These are phyloP conservation scores for Lytechinus variegatus DNA, from an alignment of 35 echinoderm and acorn worm genomes.

Conservation along the genomic window DNA sequence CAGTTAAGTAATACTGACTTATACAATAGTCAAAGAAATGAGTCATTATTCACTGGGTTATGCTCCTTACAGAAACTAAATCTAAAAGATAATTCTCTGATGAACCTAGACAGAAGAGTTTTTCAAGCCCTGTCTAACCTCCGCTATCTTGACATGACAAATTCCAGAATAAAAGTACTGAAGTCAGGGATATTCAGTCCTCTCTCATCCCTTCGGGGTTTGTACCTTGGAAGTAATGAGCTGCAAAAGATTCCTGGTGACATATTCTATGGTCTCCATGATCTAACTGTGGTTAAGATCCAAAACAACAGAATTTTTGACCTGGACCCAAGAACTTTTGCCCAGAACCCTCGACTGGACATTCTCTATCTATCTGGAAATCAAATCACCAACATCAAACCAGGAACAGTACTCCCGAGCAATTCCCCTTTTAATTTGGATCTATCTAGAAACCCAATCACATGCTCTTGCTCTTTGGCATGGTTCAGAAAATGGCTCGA, in stretches of 20 bases:
- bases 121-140: background rate
- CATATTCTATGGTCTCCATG: background rate
- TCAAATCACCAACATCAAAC: background rate
- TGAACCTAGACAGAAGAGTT: background rate
- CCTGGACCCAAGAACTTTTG: background rate
- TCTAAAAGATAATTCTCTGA: background rate
- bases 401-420: background rate
- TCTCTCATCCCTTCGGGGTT: background rate
- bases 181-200: background rate
- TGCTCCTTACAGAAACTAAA: background rate
- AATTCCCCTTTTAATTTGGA: background rate
- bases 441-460: conserved; percentile 1
- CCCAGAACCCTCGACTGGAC: background rate
- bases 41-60: background rate
- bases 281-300: background rate
- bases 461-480: conserved; percentile 7
- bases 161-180: background rate
- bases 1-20: background rate
- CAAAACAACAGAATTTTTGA: background rate
- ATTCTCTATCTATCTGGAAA: background rate
- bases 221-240: background rate
- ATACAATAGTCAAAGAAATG: background rate
- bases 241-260: background rate
- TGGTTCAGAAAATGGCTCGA: conserved; percentile 26
- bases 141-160: background rate